Conservation (phyloP, 2,113 vertebrate species). For the Sinocyclocheilus anshuiensis region DNA sequence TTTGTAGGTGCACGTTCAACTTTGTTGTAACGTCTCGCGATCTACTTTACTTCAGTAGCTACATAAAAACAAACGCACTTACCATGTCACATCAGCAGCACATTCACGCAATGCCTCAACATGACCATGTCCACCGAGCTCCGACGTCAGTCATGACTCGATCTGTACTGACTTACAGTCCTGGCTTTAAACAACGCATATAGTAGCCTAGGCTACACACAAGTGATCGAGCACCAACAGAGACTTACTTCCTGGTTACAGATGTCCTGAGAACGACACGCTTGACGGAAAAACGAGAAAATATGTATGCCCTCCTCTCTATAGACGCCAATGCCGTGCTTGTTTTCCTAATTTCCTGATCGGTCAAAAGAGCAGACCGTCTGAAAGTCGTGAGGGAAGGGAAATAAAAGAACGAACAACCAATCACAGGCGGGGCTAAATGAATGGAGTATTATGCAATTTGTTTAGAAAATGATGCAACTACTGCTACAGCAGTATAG, state of each 20-base stretch:
- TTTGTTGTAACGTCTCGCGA: conserved; percentile 2
- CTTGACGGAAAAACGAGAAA: neutral
- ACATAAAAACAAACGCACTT: neutral
- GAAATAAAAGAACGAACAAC: neutral
- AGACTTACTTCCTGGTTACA: conserved; percentile 31
- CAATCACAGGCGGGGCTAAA: conserved; percentile 14
- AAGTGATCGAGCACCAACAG: neutral
- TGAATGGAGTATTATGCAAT: neutral
- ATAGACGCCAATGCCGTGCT: neutral
- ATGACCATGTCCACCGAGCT: neutral
- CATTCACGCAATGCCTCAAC: neutral
- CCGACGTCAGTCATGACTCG: neutral
- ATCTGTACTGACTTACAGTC: neutral
- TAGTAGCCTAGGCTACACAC: neutral
- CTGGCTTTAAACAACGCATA: neutral
- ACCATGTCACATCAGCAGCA: conserved; percentile 31
- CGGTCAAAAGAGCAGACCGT: too few species aligned
- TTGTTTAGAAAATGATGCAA: neutral
- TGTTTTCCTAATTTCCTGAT: neutral
- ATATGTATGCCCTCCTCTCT: neutral
- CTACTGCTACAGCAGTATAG: neutral
- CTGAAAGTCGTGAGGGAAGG: neutral
- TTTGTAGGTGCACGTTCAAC: neutral
- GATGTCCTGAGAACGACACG: conserved; percentile 9
- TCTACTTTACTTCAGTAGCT: neutral